These are phyloP conservation scores for rat (Rattus norvegicus) DNA, from an alignment of 2,113 vertebrate species.

Conservation along the genomic window DNA sequence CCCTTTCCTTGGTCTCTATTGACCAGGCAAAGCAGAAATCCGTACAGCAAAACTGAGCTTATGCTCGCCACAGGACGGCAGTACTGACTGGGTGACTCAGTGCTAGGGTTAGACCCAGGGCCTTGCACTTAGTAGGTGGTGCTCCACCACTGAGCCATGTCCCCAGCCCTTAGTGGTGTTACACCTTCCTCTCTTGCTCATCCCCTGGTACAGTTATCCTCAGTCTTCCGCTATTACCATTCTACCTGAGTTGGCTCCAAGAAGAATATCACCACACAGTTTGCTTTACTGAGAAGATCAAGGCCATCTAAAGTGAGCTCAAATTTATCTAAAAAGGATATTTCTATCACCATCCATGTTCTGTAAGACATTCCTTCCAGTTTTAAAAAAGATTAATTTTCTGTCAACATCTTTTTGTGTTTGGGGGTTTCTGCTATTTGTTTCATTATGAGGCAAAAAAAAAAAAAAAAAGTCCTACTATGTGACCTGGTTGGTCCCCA, in stretches of 20 bases:
- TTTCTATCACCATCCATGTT: background rate
- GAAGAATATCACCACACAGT: background rate
- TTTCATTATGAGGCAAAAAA: background rate
- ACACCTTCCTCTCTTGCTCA: background rate
- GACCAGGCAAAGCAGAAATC: conserved; percentile 12
- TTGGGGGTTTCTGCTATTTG: background rate
- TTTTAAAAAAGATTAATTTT: background rate
- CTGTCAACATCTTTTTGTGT: background rate
- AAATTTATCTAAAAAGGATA: conserved; percentile 4
- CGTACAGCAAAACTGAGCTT: background rate
- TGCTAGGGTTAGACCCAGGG: background rate
- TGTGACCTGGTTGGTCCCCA: background rate
- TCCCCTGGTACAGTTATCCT: background rate
- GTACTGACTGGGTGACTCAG: background rate
- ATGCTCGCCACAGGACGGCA: background rate
- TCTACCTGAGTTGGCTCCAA: background rate
- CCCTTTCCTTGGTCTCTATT: background rate
- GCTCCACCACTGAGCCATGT: background rate
- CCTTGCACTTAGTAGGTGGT: background rate
- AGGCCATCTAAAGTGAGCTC: background rate
- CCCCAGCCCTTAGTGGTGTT: background rate
- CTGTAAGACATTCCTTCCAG: background rate
- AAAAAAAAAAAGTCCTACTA: background rate
- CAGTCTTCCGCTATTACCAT: background rate
- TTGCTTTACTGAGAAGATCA: background rate